Base-by-base conservation (phyloP, 2,113 vertebrate genomes). In the Oryzias woworae region DNA sequence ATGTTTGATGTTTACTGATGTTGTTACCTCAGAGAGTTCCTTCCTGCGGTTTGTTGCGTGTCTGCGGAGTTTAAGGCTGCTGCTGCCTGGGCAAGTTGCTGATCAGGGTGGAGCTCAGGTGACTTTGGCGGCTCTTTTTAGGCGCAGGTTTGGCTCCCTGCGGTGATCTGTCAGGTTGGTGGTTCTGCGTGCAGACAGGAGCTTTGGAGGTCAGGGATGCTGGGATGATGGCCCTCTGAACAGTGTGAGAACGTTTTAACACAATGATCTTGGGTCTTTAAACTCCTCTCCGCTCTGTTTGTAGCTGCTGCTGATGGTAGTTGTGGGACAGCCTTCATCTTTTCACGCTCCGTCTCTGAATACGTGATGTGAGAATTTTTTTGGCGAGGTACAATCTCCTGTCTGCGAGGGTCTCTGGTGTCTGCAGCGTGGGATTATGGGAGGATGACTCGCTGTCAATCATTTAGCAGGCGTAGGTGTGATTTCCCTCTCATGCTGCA, bases 371-470 rank as follows among this genome's bases (percentile, higher is more conserved):
- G 81, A 73, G 77, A 71, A 63, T 22, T 66, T 65, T 75, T 66
- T 36, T 17, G 0, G 18, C 24, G 20, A 64, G 53, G 50, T 45
- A 46, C 58, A 57, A 41, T 74, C 59, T 66, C 50, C 56, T 50
- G 65, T 65, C 66, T 62, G 51, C 12, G 15, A 66, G 62, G 6
- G 66, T 80, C 73, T 80, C 83, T 78, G 58, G 73, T 71, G 83
- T 78, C 49, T 72, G 74, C 80, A 73, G 77, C 13, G 31, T 41
- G 74, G 83, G 80, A 85, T 85, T 81, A 65, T 83, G 83, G 80
- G 72, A 80, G 69, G 66, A 70, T 56, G 64, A 18, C n/a, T 58
- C 22, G 74, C 83, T 78, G 83, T 85, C 83, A 85, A 63, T 85
- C 83, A 85, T 64, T 57, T 47, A 8, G 59, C 61, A 6, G 43